Conservation (phyloP, 2,797 vertebrate species). For the Oreortyx pictus region DNA sequence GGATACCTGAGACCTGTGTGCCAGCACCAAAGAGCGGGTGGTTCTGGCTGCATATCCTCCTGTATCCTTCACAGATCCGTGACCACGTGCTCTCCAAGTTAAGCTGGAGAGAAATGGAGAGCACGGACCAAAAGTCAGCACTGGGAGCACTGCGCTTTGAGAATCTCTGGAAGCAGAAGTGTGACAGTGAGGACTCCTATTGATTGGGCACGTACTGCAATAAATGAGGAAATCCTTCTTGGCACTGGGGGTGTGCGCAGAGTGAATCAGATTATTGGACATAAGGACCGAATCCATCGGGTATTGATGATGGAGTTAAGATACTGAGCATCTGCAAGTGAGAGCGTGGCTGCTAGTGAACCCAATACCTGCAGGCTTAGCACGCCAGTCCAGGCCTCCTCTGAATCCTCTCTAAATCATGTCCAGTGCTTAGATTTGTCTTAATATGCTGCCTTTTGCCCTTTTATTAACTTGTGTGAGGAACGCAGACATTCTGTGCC, state of each 20-base stretch:
- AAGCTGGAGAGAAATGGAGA: not conserved
- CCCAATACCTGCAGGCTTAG: not conserved
- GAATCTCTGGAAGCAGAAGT: not conserved
- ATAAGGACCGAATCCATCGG: not conserved
- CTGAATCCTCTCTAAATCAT: not conserved
- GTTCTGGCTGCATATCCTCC: not conserved
- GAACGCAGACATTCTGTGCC: not conserved
- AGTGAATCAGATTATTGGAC: not conserved
- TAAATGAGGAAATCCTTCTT: not conserved
- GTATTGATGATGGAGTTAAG: not conserved
- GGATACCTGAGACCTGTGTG: not conserved
- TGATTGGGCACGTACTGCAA: not conserved
- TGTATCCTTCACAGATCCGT: not conserved
- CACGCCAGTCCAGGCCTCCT: not conserved
- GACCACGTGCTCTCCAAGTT: not conserved
- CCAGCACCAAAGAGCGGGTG: not conserved
- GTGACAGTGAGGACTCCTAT: not conserved
- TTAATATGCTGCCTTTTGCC: not conserved
- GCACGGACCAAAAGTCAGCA: rapidly evolving
- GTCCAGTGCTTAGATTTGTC: not conserved
- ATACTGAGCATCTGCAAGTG: not conserved
- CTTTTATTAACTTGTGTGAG: not conserved
- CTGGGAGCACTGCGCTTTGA: not conserved
- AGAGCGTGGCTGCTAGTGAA: not conserved
- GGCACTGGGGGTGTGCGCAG: not conserved